Evolutionary conservation across 2,113 vertebrate species (phyloP).

Genomic region (Empidonax alnorum): DNA sequence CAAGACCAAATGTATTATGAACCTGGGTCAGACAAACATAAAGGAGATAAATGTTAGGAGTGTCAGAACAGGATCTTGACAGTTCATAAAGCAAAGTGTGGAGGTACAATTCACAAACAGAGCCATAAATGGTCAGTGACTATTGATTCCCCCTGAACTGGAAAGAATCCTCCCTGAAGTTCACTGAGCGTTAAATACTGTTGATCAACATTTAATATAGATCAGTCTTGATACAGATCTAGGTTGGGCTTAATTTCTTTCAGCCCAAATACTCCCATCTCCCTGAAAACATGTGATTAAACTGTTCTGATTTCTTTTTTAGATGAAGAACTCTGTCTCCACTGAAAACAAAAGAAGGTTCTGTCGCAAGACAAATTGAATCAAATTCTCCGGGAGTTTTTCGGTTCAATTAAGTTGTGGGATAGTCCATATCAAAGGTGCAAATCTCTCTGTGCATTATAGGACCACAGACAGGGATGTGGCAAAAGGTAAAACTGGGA

Average conservation of each 20-base stretch:
- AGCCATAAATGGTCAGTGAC: background rate
- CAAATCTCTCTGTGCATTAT: slow-evolving; percentile 61
- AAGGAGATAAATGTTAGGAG: background rate
- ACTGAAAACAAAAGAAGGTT: slow-evolving; percentile 37
- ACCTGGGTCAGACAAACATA: background rate
- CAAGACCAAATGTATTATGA: background rate
- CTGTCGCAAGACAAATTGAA: slow-evolving; percentile 64
- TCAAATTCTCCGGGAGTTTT: slow-evolving; percentile 51
- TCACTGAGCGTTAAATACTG: background rate
- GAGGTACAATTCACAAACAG: background rate
- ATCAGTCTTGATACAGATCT: slow-evolving; percentile 2
- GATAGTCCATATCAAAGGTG: slow-evolving; percentile 59
- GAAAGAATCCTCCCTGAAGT: background rate
- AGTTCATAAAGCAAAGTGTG: background rate
- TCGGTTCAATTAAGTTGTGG: slow-evolving; percentile 60
- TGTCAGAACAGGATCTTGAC: background rate
- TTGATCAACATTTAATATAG: slow-evolving; percentile 2
- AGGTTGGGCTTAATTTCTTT: background rate
- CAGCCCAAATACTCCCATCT: slow-evolving; percentile 1
- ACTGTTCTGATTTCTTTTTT: slow-evolving; percentile 50
- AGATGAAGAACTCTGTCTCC: slow-evolving; percentile 57
- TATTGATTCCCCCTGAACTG: background rate
- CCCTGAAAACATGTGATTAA: slow-evolving; percentile 55
- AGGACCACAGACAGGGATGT: slow-evolving; percentile 71
- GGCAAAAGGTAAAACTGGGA: slow-evolving; percentile 68